phyloP scores from a whole-genome alignment of 2,797 vertebrate species.

The Mallotus villosus region DNA sequence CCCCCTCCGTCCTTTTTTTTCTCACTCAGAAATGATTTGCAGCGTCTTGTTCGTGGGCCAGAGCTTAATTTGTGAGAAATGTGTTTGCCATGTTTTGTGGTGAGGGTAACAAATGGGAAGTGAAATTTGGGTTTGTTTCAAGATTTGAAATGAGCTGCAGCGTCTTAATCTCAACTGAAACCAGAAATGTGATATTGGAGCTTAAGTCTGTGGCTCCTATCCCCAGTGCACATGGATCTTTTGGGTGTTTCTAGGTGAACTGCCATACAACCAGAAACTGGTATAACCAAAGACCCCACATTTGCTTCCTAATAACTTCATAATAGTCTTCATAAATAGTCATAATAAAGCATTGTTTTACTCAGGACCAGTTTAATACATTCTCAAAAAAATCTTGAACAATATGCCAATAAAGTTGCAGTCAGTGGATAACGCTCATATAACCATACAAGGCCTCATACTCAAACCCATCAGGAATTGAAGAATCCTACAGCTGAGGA shows the following conservation, averaged over 20 bases:
- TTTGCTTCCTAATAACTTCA: background rate
- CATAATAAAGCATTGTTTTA: background rate
- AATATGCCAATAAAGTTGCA: background rate
- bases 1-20: constrained; percentile 22
- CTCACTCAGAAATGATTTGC: constrained; percentile 48
- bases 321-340: too few relatives aligned
- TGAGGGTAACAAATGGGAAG: constrained; percentile 39
- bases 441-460: background rate
- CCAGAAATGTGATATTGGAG: constrained; percentile 18
- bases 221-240: constrained; percentile 23
- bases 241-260: constrained; percentile 14
- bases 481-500: background rate
- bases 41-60: constrained; percentile 29
- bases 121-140: constrained; percentile 43
- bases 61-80: constrained; percentile 53
- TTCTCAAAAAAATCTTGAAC: background rate
- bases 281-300: background rate
- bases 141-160: constrained; percentile 28
- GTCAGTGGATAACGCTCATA: background rate
- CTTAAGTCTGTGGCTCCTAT: constrained; percentile 4
- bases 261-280: constrained; percentile 20
- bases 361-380: background rate
- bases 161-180: constrained; percentile 21
- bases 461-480: background rate
- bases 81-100: constrained; percentile 43